phyloP scores from a whole-genome alignment of 1,140 invertebrate species.

The Orchestia grillus region DNA sequence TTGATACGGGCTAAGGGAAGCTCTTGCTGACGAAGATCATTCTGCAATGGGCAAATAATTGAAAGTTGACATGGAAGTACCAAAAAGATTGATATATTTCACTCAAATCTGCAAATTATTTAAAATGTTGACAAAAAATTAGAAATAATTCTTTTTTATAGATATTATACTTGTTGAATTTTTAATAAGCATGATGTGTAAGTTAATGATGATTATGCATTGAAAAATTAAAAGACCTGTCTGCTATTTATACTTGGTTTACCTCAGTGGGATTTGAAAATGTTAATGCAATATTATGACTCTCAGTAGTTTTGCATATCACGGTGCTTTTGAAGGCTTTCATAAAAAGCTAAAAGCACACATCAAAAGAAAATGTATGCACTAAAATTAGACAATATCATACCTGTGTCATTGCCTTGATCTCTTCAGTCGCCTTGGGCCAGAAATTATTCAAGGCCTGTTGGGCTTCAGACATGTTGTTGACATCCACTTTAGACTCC shows the following conservation, averaged over 20 bases:
- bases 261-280: not conserved
- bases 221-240: no score
- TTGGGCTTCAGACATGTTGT: conserved; percentile 56
- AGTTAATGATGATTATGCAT: no score
- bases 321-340: not conserved
- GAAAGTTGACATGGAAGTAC: not conserved
- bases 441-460: conserved; percentile 76
- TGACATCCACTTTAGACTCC: conserved; percentile 35
- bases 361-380: no score
- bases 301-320: not conserved
- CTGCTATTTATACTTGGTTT: no score
- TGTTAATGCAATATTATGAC: not conserved
- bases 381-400: no score
- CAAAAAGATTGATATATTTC: not conserved
- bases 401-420: conserved; percentile 80
- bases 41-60: conserved; percentile 72
- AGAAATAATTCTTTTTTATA: no score
- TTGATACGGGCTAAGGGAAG: conserved; percentile 96
- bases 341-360: not conserved
- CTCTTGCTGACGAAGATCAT: conserved; percentile 91
- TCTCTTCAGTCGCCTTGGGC: conserved; percentile 83
- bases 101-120: no score
- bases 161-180: no score
- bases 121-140: no score
- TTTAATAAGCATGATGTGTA: no score